Base-by-base conservation (phyloP, 1,140 invertebrate genomes). In the Lepeophtheirus salmonis region DNA sequence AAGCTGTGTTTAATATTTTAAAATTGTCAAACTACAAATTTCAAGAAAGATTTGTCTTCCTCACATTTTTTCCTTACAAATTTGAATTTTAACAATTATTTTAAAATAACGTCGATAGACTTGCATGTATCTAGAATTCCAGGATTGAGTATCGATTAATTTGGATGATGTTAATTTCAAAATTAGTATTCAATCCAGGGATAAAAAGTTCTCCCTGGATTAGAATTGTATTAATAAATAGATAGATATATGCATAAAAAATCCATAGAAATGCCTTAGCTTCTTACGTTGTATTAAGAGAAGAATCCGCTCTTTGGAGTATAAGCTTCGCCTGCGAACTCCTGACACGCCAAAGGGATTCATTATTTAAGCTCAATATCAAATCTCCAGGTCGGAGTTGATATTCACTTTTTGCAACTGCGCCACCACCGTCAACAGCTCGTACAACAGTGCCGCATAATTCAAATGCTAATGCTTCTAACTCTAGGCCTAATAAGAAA, bases 401-500 rank as follows among this genome's bases (percentile, higher is more conserved):
- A n/a, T 76, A 69, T 2, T 77, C 77, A 69, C 83, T 80, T 63
- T 71, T 71, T 12, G 67, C 70, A 16, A 81, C 69, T 13, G 78
- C 75, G 50, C 80, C 78, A 60, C 69, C 71, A 50, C 69, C 66
- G 17, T 70, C 68, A 12, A 83, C 69, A 25, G 71, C 71, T 51
- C 74, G 77, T 13, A 83, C 76, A 13, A 78, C 65, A 64, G 79
- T 78, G 4, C 82, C 82, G 70, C 81, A 81, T 4, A 78, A 66
- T n/a, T 78, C 78, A 63, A 77, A 77, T 57, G 79, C 79, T 4
- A 75, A 71, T 24, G 74, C 70, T 58, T 79, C 77, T 3, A 80
- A 70, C 6, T 68, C 73, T 10, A 80, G 56, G 59, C 78, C 78
- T 64, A 56, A 14, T 2, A 50, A 49, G 17, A 62, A 50, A 18